Percentiles rank a stretch among this genome's conserved stretches.
phyloP scores from a whole-genome alignment of 2,113 vertebrate species.

The Osmerus mordax region DNA sequence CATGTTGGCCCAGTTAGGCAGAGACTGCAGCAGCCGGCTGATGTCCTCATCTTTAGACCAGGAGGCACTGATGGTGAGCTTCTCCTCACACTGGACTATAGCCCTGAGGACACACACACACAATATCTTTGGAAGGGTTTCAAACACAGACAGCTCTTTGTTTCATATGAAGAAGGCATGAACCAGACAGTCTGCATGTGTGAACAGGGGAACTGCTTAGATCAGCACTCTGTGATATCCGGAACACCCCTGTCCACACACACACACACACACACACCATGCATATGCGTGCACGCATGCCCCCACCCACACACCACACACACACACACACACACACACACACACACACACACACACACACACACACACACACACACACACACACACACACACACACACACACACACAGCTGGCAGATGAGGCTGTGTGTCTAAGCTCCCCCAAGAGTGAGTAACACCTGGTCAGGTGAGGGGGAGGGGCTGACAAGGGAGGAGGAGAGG shows the following conservation, averaged over 20 bases:
- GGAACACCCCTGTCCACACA: slow-evolving; percentile 9
- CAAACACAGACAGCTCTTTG: not conserved
- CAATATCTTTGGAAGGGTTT: not conserved
- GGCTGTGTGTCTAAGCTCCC: slow-evolving; percentile 40
- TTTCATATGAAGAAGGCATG: slow-evolving; percentile 15
- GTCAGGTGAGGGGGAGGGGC: slow-evolving; percentile 30
- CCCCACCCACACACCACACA: too few relatives aligned
- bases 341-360: slow-evolving; percentile 17
- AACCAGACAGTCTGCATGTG: slow-evolving; percentile 33
- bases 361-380: slow-evolving; percentile 18
- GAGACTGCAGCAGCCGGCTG: slow-evolving; percentile 90
- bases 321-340: slow-evolving; percentile 14
- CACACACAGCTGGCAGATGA: slow-evolving; percentile 51
- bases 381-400: slow-evolving; percentile 11
- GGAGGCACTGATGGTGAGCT: slow-evolving; percentile 93
- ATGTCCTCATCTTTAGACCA: slow-evolving; percentile 99
- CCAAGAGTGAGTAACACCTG: slow-evolving; percentile 37
- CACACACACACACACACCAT: slow-evolving; percentile 16
- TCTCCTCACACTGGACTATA: slow-evolving; percentile 92
- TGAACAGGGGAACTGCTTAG: slow-evolving; percentile 26
- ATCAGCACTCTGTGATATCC: slow-evolving; percentile 27
- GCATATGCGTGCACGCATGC: not conserved
- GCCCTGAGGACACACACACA: slow-evolving; percentile 62
- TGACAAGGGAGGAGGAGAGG: too few relatives aligned
- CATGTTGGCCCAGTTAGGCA: slow-evolving; percentile 96